A percentile compares a stretch with the other conserved stretches of the same genome.
phyloP scores from a whole-genome alignment of 1,140 invertebrate genomes.

The Paramacrobiotus metropolitanus region DNA sequence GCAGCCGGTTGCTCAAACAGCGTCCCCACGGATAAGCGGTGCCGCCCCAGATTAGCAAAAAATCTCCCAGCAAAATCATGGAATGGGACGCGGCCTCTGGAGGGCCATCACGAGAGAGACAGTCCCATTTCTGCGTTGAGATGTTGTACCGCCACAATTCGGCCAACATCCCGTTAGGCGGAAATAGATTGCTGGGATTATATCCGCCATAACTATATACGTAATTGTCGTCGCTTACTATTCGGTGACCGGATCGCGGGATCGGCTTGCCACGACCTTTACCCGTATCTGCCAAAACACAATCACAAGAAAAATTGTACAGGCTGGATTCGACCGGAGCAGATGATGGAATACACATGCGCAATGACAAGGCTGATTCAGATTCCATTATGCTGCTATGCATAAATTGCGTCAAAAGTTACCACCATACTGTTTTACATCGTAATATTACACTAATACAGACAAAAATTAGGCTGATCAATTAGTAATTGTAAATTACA shows the following conservation, averaged over 20 bases:
- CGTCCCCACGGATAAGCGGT: constrained; percentile 64
- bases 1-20: constrained; percentile 47
- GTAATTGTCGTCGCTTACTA: constrained; percentile 46
- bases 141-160: constrained; percentile 55
- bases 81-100: constrained; percentile 49
- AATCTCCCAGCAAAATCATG: constrained; percentile 11
- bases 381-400: no score
- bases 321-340: no score
- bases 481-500: no score
- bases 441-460: no score
- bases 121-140: constrained; percentile 40
- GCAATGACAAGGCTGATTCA: no score
- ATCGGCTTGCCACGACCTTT: no score
- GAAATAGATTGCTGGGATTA: constrained; percentile 35
- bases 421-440: no score
- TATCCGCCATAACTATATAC: constrained; percentile 64
- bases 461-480: no score
- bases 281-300: no score
- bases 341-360: no score
- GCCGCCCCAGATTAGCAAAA: constrained; percentile 57
- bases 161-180: constrained; percentile 8
- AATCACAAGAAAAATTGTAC: no score
- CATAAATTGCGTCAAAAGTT: no score
- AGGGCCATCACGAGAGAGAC: constrained; percentile 36
- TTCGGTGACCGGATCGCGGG: constrained; percentile 63